Base-by-base conservation (phyloP, 2,888 invertebrate species). In the Rutpela maculata region DNA sequence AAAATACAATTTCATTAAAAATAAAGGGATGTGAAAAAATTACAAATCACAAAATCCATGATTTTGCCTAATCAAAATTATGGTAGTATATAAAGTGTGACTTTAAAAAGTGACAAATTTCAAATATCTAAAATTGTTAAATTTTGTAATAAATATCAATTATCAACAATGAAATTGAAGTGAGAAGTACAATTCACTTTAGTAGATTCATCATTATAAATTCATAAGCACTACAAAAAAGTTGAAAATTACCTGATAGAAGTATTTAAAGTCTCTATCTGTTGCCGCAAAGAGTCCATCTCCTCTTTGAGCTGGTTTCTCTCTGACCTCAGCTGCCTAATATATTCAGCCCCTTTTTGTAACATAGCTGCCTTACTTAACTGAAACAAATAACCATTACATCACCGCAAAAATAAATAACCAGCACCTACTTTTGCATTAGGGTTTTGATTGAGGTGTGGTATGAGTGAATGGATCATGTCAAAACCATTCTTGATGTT, bases 401-500 rank as follows among this genome's bases (percentile, higher is more conserved):
- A 43, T 22, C 7, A 50, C n/a, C 19, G 18, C 12, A 38, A 63
- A 55, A 22, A n/a, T 43, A 55, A 31, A 56, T 56, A 66, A 68
- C 11, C n/a, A 22, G 38, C 35, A 79, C 80, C 86, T 87, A 95
- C 95, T 93, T 98, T 98, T 7, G 96, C 94, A 88, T 95, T 96
- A 22, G 98, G 96, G 90, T 96, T 98, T 86, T 95, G 95, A 89
- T 94, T 95, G 76, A 98, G 92, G 83, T 97, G 96, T 31, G 99
- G 98, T 87, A 99, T 97, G 77, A 99, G 92, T 78, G 95, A 94
- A 89, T 98, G 97, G 81, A 99, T 92, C 90, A 95, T 95, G 90
- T 99, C 98, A 90, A 99, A 99, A 56, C 98, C 98, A 89, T 96
- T 97, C 90, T 98, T 98, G 86, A 99, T 98, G 89, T 98, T 98